A percentile compares a stretch with the other conserved stretches of the same genome.
phyloP scores from a whole-genome alignment of 1,140 invertebrate genomes.

The Drosophila repletoides region DNA sequence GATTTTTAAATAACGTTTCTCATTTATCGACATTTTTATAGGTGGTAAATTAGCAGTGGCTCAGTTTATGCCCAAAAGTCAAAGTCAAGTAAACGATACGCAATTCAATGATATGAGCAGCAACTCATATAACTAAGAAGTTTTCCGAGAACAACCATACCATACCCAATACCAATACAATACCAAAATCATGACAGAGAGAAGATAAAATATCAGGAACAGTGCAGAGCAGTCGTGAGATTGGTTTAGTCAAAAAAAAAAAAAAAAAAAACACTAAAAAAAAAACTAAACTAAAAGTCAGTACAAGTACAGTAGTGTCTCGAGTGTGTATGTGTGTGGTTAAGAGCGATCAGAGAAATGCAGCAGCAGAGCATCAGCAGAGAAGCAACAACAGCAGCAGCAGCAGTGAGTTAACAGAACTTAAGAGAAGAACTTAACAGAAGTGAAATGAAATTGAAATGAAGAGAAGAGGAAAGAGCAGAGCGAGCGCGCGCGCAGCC shows the following conservation, averaged over 20 bases:
- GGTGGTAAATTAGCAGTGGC: constrained; percentile 79
- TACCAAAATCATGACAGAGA: constrained; percentile 63
- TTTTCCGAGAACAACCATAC: constrained; percentile 74
- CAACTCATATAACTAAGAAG: constrained; percentile 74
- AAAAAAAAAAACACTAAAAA: too few relatives aligned
- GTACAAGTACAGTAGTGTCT: constrained; percentile 37
- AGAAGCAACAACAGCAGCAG: constrained; percentile 34
- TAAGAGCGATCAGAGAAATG: not conserved
- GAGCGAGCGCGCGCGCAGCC: constrained; percentile 12
- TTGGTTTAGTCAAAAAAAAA: constrained; percentile 57
- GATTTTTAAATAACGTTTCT: constrained; percentile 72
- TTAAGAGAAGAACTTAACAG: too few relatives aligned
- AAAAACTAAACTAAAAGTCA: too few relatives aligned
- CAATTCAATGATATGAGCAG: constrained; percentile 72
- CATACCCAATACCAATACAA: constrained; percentile 62
- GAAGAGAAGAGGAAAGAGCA: constrained; percentile 24
- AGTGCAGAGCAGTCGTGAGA: constrained; percentile 61
- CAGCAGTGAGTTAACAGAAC: constrained; percentile 32
- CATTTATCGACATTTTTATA: constrained; percentile 81
- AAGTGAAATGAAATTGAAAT: too few relatives aligned
- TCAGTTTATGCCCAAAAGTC: constrained; percentile 76
- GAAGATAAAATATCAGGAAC: constrained; percentile 61
- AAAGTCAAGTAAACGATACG: constrained; percentile 80
- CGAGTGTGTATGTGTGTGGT: constrained; percentile 23
- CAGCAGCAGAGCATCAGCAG: constrained; percentile 22